Conservation (phyloP, 2,113 vertebrate genomes). For the Herpetotheres cachinnans region DNA sequence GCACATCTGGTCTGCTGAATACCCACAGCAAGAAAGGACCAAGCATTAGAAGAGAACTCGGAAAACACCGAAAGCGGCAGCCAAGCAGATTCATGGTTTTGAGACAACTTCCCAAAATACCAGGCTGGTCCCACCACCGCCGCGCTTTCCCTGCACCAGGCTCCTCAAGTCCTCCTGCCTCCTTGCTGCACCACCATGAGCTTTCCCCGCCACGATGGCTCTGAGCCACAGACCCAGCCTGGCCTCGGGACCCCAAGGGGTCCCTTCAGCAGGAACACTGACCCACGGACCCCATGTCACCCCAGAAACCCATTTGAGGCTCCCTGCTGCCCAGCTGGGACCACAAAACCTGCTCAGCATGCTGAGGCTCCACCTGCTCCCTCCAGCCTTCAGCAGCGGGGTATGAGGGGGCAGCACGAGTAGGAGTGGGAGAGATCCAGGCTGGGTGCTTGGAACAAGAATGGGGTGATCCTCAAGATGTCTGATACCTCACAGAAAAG, state of each 20-base stretch:
- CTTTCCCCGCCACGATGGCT: not conserved
- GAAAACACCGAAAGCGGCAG: not conserved
- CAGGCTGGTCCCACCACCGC: not conserved
- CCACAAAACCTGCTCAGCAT: fast-evolving
- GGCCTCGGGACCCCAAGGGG: not conserved
- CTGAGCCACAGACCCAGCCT: not conserved
- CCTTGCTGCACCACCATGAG: not conserved
- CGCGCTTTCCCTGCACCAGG: not conserved
- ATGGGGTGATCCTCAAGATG: not conserved
- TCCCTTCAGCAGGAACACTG: not conserved
- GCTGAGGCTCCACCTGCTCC: not conserved
- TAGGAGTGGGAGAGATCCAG: not conserved
- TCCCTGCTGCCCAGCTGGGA: not conserved
- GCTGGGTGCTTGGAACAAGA: not conserved
- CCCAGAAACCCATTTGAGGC: not conserved
- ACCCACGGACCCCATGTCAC: not conserved
- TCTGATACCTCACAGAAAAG: not conserved
- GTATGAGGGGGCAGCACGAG: fast-evolving
- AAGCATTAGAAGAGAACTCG: not conserved
- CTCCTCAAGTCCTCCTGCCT: not conserved
- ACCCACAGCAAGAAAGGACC: not conserved
- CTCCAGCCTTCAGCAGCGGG: not conserved
- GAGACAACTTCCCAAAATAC: not conserved
- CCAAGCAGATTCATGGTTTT: not conserved
- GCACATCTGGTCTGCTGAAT: not conserved